Conservation (phyloP, 2,797 vertebrate genomes). For the Acanthornis magna region DNA sequence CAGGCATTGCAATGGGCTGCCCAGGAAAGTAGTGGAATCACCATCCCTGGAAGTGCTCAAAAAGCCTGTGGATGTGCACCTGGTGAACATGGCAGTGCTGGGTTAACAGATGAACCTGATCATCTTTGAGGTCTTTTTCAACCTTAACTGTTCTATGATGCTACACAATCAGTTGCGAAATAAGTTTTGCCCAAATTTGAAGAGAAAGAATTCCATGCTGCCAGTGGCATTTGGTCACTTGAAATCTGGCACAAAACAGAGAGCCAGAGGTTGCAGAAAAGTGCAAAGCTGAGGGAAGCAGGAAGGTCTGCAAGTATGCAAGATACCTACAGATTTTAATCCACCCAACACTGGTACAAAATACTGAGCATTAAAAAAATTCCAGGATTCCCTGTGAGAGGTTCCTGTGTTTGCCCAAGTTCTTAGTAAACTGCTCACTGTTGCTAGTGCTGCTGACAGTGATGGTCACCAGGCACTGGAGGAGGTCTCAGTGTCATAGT, state of each 20-base stretch:
- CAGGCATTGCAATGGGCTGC: background rate
- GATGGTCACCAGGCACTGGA: background rate
- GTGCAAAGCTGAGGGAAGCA: background rate
- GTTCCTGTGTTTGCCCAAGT: background rate
- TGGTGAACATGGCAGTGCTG: background rate
- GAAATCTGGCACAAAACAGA: background rate
- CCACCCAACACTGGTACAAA: background rate
- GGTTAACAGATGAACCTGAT: background rate
- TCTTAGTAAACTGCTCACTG: background rate
- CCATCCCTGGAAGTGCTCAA: background rate
- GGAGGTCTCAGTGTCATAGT: background rate
- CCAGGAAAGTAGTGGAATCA: background rate
- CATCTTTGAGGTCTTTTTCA: background rate
- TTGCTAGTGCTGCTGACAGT: background rate
- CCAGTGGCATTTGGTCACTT: background rate
- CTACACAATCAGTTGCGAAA: background rate
- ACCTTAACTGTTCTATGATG: background rate
- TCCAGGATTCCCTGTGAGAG: background rate
- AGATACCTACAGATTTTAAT: background rate
- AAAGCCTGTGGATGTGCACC: background rate
- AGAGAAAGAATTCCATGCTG: background rate
- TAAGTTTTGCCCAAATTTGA: background rate
- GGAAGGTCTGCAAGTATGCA: background rate
- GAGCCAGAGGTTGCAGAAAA: background rate
- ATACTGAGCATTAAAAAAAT: fast-evolving